Evolutionary conservation across 2,888 invertebrate genomes (phyloP).

Genomic region (Morinoia aosen): DNA sequence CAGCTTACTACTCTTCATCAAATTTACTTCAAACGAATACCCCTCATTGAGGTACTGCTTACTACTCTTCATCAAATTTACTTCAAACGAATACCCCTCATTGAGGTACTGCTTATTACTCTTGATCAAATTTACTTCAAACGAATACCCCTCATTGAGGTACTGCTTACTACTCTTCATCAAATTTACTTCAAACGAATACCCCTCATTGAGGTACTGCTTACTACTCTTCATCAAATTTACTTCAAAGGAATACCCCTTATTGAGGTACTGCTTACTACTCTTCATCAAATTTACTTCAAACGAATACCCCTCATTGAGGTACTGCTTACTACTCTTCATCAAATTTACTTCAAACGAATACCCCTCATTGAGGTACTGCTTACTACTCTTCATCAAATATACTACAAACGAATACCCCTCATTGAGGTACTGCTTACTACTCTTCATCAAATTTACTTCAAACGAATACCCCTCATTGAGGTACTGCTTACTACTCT

Average conservation of each 20-base stretch:
- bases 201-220: slow-evolving; percentile 56
- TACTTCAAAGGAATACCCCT: slow-evolving; percentile 53
- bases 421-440: slow-evolving; percentile 59
- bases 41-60: slow-evolving; percentile 57
- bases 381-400: too few species aligned
- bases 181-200: slow-evolving; percentile 55
- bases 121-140: slow-evolving; percentile 58
- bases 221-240: too few species aligned
- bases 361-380: slow-evolving; percentile 55
- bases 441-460: too few species aligned
- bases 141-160: slow-evolving; percentile 51
- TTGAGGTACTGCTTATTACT: slow-evolving; percentile 57
- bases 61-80: too few species aligned
- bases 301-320: slow-evolving; percentile 43
- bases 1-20: too few species aligned
- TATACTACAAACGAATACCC: slow-evolving; percentile 53
- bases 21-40: slow-evolving; percentile 54
- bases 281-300: slow-evolving; percentile 58
- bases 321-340: too few species aligned
- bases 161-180: too few species aligned
- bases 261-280: slow-evolving; percentile 56
- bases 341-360: slow-evolving; percentile 55
- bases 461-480: slow-evolving; percentile 52
- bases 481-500: too few species aligned
- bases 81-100: slow-evolving; percentile 54